A percentile compares a stretch with the other conserved stretches of the same genome.
These are phyloP conservation scores for Tridacna gigas DNA, from an alignment of 2,888 invertebrate species.

Conservation along the genomic window DNA sequence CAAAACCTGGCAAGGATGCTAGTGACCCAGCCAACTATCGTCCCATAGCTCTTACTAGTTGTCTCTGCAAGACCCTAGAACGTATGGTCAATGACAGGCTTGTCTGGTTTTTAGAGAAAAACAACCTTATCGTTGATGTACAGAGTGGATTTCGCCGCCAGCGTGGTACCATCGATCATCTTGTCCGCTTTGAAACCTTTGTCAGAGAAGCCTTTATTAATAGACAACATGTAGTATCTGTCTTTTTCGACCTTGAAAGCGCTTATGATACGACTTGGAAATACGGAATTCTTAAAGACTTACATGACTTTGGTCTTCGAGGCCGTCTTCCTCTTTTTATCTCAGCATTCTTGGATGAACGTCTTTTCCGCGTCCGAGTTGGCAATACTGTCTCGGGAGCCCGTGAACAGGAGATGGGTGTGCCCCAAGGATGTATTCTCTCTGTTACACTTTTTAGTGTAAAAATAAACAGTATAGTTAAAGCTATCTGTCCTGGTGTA, in stretches of 20 bases:
- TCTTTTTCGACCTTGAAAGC: background rate
- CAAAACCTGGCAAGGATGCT: no score
- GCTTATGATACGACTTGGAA: background rate
- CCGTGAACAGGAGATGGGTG: no score
- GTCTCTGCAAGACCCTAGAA: no score
- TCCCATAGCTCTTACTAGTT: no score
- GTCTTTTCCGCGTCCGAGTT: background rate
- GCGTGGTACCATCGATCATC: background rate
- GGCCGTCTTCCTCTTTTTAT: conserved; percentile 8
- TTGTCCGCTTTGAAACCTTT: conserved; percentile 2
- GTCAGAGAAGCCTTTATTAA: background rate
- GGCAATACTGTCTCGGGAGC: no score
- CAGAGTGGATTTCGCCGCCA: background rate
- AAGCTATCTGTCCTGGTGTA: conserved; percentile 1
- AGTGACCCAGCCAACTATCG: no score
- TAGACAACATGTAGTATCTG: background rate
- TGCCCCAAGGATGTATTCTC: no score
- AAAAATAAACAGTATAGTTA: background rate
- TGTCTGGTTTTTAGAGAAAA: no score
- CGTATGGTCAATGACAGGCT: no score
- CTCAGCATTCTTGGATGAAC: background rate
- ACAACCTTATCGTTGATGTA: no score
- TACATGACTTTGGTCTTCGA: background rate
- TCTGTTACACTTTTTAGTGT: conserved; percentile 1
- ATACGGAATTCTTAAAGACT: background rate